Percentiles rank a stretch among this genome's conserved stretches.
Evolutionary conservation across 2,113 vertebrate species (phyloP).

Genomic region (Nycticorax nycticorax): DNA sequence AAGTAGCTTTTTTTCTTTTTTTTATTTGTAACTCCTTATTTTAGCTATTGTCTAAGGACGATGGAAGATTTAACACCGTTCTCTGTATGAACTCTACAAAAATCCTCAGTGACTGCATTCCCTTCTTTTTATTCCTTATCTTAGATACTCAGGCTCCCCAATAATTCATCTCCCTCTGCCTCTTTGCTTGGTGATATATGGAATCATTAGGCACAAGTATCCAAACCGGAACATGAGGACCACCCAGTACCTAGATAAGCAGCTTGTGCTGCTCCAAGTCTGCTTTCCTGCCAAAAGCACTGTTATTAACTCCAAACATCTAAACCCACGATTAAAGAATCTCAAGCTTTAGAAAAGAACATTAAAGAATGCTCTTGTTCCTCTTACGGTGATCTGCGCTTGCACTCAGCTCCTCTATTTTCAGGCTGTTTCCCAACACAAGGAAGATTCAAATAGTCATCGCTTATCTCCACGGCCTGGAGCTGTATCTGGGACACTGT

Average conservation of each 20-base stretch:
- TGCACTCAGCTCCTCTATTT: neutral
- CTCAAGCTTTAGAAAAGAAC: neutral
- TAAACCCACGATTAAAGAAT: neutral
- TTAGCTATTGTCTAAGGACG: neutral
- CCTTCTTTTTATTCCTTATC: neutral
- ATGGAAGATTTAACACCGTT: neutral
- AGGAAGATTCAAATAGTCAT: neutral
- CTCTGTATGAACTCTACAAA: neutral
- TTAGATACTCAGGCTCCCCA: neutral
- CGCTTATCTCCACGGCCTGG: neutral
- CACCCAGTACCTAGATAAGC: conserved; percentile 12
- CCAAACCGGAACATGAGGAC: neutral
- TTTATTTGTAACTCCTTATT: neutral
- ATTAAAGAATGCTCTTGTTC: neutral
- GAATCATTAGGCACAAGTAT: neutral
- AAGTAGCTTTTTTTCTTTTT: neutral
- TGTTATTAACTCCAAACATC: neutral
- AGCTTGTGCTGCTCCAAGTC: neutral
- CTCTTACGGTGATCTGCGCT: neutral
- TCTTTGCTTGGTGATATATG: neutral
- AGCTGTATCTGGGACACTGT: neutral
- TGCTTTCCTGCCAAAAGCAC: neutral
- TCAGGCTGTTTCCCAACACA: neutral
- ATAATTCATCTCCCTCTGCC: neutral
- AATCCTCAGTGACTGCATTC: neutral